Evolutionary conservation across 2,113 vertebrate genomes (phyloP), one percentile per base, ranked within the genome.

Genomic region (Bubo blakistoni): DNA sequence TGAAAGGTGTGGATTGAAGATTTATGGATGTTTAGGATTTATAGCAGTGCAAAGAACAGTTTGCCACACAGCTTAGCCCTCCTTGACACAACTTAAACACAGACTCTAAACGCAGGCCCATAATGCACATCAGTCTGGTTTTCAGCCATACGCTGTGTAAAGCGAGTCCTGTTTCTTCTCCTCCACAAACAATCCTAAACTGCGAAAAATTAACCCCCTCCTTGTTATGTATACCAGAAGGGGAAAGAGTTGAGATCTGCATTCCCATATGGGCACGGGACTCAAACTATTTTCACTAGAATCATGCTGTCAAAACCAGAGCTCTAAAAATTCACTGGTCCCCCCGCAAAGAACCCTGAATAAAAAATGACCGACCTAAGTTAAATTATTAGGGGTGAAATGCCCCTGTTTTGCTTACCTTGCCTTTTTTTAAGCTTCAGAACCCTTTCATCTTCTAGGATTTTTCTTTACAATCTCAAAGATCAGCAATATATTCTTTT

Each of bases 141-240:
- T 87, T 51, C 74, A 87, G 44, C 0, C 0, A 40, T 19, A 55
- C 0, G 3, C 20, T 55, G 36, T 27, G 5, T 40, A 55, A n/a
- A 78, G 2, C 0, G 4, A 89, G 25, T 57, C 47, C 30, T 72
- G 24, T 7, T 57, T 86, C 59, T 77, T 29, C 38, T 67, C 42
- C 44, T 51, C 61, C 71, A 73, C 36, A 46, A 69, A 40, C 19
- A 85, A 70, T 38, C 57, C 13, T 34, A 26, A 78, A 25, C 7
- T 18, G 17, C 12, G 42, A 61, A 57, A 80, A 90, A 72, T 13
- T 1, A 92, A n/a, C 10, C 8, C 13, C 21, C 40, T 90, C 34
- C 57, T 77, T 36, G 52, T 72, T 76, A 29, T 4, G 6, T 46
- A 26, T 3, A 9, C 13, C 44, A 88, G 62, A 69, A 66, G 42